Evolutionary conservation across 1,140 invertebrate species (phyloP).

Genomic region (Diploscapter pachys): DNA sequence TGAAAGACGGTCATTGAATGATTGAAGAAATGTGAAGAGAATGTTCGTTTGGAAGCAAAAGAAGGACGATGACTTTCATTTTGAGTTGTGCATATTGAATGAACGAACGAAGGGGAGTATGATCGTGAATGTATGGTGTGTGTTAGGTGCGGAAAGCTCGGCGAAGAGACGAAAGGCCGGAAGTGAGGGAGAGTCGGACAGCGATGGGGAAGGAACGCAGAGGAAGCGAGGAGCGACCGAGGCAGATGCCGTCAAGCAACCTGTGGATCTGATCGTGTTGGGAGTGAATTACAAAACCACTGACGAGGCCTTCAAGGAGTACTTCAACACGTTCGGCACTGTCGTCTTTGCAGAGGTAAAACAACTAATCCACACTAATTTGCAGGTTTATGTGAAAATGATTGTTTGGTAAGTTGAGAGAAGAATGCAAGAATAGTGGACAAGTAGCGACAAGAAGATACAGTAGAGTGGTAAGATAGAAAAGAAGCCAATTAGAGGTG

Average conservation of each 20-base stretch:
- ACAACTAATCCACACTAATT: conserved; percentile 1
- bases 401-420: background rate
- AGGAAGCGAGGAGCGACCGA: conserved; percentile 35
- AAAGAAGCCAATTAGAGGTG: no score
- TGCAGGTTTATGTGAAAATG: conserved; percentile 10
- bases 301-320: conserved; percentile 62
- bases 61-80: background rate
- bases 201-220: conserved; percentile 41
- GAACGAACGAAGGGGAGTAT: no score
- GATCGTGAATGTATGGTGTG: background rate
- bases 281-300: conserved; percentile 62
- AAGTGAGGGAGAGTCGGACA: conserved; percentile 46
- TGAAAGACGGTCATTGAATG: background rate
- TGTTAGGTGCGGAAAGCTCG: conserved; percentile 49
- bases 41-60: conserved; percentile 8
- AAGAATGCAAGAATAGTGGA: background rate
- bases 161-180: conserved; percentile 55
- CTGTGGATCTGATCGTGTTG: conserved; percentile 53
- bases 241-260: conserved; percentile 18
- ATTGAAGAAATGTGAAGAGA: background rate
- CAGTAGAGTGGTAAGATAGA: no score
- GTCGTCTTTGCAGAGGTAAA: conserved; percentile 62
- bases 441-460: background rate
- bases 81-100: no score
- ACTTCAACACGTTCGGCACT: conserved; percentile 64